These are phyloP conservation scores for Meteorus sp. DNA, from an alignment of 1,140 invertebrate genomes.

Conservation along the genomic window DNA sequence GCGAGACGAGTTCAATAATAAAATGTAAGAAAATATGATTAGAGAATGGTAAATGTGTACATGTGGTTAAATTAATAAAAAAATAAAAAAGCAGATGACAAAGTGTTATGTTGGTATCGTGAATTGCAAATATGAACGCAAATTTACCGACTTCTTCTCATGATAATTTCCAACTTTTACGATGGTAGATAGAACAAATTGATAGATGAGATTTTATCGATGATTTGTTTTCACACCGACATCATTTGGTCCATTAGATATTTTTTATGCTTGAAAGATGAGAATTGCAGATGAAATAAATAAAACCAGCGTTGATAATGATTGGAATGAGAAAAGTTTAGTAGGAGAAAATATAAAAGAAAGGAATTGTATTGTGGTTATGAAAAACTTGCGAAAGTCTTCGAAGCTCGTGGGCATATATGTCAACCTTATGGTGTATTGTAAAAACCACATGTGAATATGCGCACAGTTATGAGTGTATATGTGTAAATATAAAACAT, in stretches of 20 bases:
- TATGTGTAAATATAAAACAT: not conserved
- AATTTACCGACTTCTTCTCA: not conserved
- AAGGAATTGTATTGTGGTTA: no score
- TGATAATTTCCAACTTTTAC: no score
- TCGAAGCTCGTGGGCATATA: no score
- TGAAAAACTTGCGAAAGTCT: no score
- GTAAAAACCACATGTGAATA: no score
- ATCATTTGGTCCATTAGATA: not conserved
- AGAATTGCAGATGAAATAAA: not conserved
- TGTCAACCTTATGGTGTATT: no score
- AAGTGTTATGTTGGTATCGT: not conserved
- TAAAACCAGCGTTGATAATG: no score
- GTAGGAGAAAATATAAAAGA: no score
- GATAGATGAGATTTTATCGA: conserved; percentile 12
- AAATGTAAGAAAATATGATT: not conserved
- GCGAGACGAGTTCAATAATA: not conserved
- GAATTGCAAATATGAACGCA: not conserved
- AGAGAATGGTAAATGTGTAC: not conserved
- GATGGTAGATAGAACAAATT: conserved; percentile 7
- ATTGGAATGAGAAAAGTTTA: no score
- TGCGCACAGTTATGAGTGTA: not conserved
- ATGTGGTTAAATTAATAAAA: not conserved
- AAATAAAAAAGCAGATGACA: not conserved
- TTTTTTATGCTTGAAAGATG: not conserved
- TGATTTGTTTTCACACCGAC: conserved; percentile 5